Base-by-base conservation (phyloP, 1,140 invertebrate genomes). In the Drosophila insularis region DNA sequence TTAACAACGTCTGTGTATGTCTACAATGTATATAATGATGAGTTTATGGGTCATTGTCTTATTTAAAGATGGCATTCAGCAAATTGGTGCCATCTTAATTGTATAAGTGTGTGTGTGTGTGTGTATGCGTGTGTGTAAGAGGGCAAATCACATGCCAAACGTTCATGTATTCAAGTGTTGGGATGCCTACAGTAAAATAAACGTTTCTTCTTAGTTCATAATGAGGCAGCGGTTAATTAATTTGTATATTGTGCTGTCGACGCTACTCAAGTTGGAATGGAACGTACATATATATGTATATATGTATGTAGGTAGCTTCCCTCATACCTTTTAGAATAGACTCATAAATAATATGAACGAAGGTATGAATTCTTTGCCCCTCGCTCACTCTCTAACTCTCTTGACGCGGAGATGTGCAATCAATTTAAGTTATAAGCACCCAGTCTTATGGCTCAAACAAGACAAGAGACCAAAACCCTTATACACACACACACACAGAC, bases 231-330 rank as follows among this genome's bases (percentile, higher is more conserved):
- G 75, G 67, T 86, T 86, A 86, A 86, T 87, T 82, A 86, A 87
- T 82, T 86, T 86, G 68, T 86, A 79, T 76, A 86, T 79, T 79
- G 75, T 73, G 75, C 82, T 82, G 82, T 74, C 73, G 75, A 68
- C 74, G 74, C 71, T 17, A 11, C 23, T 17, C 6, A 40, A 40
- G 27, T 27, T 27, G 2, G 39, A 46, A 17, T 11, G 31, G 27
- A 43, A 63, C 58, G 60, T 60, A 59, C 55, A 58, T 59, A 67
- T 56, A 5, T 27, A 5, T 27, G 27, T 27, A 5, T 27, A 5
- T 27, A 5, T 27, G 5, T 27, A 4, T 23, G 23, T 23, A 23
- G 4, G 23, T 23, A 23, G 23, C 68, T 35, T 11, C 32, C 32
- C 32, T 35, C 32, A 0, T 11, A 35, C 32, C 32, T 35, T 35